Evolutionary conservation across 2,113 vertebrate species (phyloP).

Genomic region (Acinonyx jubatus): DNA sequence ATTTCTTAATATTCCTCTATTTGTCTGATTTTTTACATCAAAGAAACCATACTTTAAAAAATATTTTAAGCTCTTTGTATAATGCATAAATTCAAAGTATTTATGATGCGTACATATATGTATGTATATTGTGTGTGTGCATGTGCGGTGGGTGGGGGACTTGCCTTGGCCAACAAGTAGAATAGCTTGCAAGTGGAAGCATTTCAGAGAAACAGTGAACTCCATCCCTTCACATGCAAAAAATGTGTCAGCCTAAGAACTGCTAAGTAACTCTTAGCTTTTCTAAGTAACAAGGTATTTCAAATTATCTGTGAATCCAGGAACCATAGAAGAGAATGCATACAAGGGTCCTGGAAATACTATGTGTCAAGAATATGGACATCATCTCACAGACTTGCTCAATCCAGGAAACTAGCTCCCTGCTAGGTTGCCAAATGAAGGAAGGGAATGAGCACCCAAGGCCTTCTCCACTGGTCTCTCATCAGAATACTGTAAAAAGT

Average conservation of each 20-base stretch:
- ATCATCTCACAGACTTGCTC: neutral
- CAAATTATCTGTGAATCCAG: neutral
- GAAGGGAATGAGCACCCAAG: neutral
- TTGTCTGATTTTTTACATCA: neutral
- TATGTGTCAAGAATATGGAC: neutral
- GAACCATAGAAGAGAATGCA: neutral
- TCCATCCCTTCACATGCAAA: neutral
- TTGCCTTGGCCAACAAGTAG: neutral
- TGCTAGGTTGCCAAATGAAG: neutral
- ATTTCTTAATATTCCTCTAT: neutral
- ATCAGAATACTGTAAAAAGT: neutral
- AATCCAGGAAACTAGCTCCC: neutral
- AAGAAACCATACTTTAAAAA: neutral
- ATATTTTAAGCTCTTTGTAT: neutral
- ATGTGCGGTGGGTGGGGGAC: accelerated
- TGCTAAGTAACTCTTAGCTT: neutral
- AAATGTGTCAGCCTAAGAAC: neutral
- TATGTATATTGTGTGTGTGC: neutral
- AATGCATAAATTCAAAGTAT: neutral
- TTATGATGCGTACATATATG: neutral
- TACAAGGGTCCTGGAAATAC: neutral
- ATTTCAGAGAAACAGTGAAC: neutral
- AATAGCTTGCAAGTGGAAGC: neutral
- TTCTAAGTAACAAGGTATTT: neutral
- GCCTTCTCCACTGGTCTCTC: neutral